Evolutionary conservation across 2,888 invertebrate genomes (phyloP).

Genomic region (Nemoura dubitans): DNA sequence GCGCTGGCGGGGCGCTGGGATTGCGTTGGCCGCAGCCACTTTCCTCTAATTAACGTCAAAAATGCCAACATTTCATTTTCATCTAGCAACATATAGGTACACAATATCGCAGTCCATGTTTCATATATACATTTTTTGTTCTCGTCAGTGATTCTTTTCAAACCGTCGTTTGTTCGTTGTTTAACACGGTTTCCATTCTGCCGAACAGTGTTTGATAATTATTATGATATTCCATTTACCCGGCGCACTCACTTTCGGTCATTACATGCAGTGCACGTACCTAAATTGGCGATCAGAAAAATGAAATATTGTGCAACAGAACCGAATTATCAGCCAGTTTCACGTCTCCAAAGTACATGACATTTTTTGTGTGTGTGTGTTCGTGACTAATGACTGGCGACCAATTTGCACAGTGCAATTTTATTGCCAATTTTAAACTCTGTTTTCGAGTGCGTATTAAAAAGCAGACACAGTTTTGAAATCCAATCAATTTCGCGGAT

Average conservation of each 20-base stretch:
- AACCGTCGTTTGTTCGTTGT: not conserved
- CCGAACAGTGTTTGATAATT: not conserved
- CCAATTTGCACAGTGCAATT: not conserved
- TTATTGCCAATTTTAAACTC: not conserved
- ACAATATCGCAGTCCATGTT: not conserved
- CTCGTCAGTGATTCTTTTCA: not conserved
- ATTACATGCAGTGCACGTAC: not conserved
- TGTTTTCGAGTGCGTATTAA: not conserved
- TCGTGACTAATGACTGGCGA: not conserved
- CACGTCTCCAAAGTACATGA: not conserved
- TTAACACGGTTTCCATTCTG: not conserved
- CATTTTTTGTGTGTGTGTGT: not conserved
- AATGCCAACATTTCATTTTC: not conserved
- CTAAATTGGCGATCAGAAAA: not conserved
- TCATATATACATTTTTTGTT: not conserved
- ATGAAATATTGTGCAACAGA: not conserved
- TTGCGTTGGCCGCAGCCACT: not conserved
- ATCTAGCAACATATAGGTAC: not conserved
- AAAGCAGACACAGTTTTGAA: not conserved
- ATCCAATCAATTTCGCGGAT: not conserved
- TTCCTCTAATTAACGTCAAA: not conserved
- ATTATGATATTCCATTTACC: not conserved
- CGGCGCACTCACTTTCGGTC: not conserved
- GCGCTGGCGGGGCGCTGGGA: not conserved
- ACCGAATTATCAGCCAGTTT: not conserved